Evolutionary conservation across 2,888 invertebrate species (phyloP).

Genomic region (Himalopsyche kuldschensis): DNA sequence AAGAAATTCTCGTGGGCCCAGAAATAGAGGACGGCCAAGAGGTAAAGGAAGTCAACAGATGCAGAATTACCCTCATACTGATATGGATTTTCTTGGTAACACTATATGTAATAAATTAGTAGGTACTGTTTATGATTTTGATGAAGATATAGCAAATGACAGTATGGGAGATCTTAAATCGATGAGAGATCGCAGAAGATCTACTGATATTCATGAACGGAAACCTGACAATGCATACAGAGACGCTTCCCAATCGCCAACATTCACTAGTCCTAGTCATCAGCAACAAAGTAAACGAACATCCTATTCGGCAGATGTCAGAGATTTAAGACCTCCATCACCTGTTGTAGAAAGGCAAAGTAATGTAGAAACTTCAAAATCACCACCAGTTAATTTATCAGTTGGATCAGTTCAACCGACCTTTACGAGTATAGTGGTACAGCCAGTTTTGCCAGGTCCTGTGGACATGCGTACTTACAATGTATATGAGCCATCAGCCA

Average conservation of each 20-base stretch:
- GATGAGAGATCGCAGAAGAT: conserved; percentile 76
- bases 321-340: conserved; percentile 56
- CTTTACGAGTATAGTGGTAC: conserved; percentile 61
- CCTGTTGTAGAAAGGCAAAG: conserved; percentile 49
- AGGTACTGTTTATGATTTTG: conserved; percentile 85
- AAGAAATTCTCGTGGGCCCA: conserved; percentile 53
- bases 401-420: conserved; percentile 32
- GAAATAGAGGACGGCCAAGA: conserved; percentile 54
- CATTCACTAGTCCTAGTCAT: conserved; percentile 57
- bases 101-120: conserved; percentile 79
- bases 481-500: conserved; percentile 62
- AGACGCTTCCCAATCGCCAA: conserved; percentile 63
- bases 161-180: conserved; percentile 77
- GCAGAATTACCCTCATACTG: conserved; percentile 47
- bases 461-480: conserved; percentile 90
- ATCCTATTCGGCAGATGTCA: conserved; percentile 49
- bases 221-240: conserved; percentile 60
- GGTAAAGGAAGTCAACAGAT: conserved; percentile 39
- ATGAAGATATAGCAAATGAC: conserved; percentile 78
- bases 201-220: conserved; percentile 68
- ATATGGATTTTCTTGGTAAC: conserved; percentile 60
- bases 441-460: conserved; percentile 79
- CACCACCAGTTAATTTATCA: conserved; percentile 23
- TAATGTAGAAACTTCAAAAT: conserved; percentile 42
- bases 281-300: conserved; percentile 45